Percentiles rank a stretch among this genome's conserved stretches.
These are phyloP conservation scores for Tragelaphus buxtoni DNA, from an alignment of 2,113 vertebrate species.

Conservation along the genomic window DNA sequence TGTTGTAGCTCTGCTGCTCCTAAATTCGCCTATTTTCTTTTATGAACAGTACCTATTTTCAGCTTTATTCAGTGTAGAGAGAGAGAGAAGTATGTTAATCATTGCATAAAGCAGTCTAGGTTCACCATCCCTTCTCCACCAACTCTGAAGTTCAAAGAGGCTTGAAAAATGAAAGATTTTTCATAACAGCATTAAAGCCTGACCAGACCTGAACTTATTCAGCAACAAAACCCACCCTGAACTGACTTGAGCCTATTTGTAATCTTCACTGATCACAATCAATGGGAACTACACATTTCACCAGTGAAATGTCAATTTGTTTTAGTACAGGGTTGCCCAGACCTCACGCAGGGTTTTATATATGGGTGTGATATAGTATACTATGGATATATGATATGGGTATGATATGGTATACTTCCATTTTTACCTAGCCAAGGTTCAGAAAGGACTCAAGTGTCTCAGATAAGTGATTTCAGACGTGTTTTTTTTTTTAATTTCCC, in stretches of 20 bases:
- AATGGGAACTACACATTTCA: not conserved
- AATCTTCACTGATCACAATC: not conserved
- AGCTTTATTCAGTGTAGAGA: not conserved
- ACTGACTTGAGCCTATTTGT: not conserved
- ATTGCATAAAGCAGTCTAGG: not conserved
- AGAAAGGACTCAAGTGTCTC: not conserved
- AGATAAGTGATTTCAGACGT: not conserved
- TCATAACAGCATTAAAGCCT: not conserved
- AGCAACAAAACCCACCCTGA: not conserved
- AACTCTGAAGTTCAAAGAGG: not conserved
- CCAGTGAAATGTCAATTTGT: too few species aligned
- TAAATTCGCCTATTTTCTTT: not conserved
- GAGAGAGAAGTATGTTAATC: not conserved
- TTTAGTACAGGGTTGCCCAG: not conserved
- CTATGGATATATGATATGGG: not conserved
- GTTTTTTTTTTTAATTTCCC: not conserved
- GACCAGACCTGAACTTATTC: not conserved
- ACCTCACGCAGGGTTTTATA: not conserved
- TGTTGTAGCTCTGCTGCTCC: not conserved
- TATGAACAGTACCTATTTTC: not conserved
- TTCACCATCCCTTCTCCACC: not conserved
- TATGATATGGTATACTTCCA: not conserved
- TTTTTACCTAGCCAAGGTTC: not conserved
- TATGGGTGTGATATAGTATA: not conserved
- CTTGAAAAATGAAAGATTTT: not conserved